Evolutionary conservation across 2,888 invertebrate species (phyloP).

Genomic region (Tetropium fuscum): DNA sequence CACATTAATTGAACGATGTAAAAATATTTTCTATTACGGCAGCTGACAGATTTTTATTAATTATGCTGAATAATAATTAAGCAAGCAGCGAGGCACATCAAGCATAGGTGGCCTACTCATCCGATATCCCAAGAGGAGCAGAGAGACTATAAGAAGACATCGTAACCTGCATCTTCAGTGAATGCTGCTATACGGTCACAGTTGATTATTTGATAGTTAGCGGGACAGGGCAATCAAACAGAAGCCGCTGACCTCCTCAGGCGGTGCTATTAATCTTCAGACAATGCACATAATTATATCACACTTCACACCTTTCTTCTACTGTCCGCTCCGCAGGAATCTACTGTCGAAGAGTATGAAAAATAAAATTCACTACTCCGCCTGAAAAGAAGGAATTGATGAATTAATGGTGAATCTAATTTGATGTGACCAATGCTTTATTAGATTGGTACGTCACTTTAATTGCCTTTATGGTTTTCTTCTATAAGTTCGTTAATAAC

Average conservation of each 20-base stretch:
- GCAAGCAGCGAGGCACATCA: constrained; percentile 32
- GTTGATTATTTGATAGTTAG: constrained; percentile 61
- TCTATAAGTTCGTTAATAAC: not conserved
- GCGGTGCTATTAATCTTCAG: constrained; percentile 64
- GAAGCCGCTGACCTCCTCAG: constrained; percentile 63
- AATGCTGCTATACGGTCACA: constrained; percentile 51
- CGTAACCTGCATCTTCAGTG: constrained; percentile 17
- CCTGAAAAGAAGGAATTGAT: constrained; percentile 1
- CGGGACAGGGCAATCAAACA: constrained; percentile 61
- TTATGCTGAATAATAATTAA: constrained; percentile 45
- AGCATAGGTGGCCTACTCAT: constrained; percentile 33
- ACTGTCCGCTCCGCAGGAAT: constrained; percentile 31
- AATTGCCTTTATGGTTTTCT: constrained; percentile 7
- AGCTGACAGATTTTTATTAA: constrained; percentile 48
- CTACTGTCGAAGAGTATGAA: constrained; percentile 6
- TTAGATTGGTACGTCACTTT: not conserved
- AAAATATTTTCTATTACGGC: constrained; percentile 44
- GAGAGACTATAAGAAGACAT: constrained; percentile 15
- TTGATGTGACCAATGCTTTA: constrained; percentile 8
- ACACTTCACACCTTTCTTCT: constrained; percentile 59
- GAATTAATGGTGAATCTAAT: constrained; percentile 10
- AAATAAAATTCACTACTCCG: constrained; percentile 2
- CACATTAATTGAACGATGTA: constrained; percentile 29
- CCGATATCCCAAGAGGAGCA: not conserved
- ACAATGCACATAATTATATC: constrained; percentile 65